phyloP scores from a whole-genome alignment of 2,113 vertebrate species.

The Bubo scandiacus region DNA sequence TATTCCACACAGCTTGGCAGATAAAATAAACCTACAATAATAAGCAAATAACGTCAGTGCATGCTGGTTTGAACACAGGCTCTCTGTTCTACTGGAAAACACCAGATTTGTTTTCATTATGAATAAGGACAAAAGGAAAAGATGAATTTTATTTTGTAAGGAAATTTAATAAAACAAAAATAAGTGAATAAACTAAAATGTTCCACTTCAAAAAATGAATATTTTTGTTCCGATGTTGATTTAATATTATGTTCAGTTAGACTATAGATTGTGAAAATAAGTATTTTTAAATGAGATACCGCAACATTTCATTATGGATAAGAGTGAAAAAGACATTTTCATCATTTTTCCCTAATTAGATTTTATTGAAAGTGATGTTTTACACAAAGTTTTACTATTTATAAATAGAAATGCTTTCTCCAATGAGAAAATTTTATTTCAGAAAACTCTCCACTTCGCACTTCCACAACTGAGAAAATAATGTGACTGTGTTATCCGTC shows the following conservation, averaged over 20 bases:
- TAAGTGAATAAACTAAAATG: neutral
- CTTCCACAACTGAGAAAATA: neutral
- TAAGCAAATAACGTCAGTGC: neutral
- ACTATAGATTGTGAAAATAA: neutral
- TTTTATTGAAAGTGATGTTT: neutral
- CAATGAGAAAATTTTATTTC: neutral
- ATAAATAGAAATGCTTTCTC: neutral
- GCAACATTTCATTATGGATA: neutral
- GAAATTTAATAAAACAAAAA: neutral
- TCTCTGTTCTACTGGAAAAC: neutral
- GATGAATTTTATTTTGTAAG: neutral
- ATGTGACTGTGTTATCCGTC: neutral
- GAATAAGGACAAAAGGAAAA: neutral
- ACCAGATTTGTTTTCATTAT: slow-evolving; percentile 1
- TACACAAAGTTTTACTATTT: neutral
- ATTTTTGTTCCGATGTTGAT: neutral
- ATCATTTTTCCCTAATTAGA: neutral
- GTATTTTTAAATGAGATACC: neutral
- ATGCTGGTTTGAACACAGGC: neutral
- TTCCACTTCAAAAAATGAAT: neutral
- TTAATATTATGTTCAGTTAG: neutral
- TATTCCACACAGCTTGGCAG: neutral
- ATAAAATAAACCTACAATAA: neutral
- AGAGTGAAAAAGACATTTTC: neutral
- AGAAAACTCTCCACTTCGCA: neutral